phyloP scores from a whole-genome alignment of 2,113 vertebrate genomes.

The Prolemur simus region DNA sequence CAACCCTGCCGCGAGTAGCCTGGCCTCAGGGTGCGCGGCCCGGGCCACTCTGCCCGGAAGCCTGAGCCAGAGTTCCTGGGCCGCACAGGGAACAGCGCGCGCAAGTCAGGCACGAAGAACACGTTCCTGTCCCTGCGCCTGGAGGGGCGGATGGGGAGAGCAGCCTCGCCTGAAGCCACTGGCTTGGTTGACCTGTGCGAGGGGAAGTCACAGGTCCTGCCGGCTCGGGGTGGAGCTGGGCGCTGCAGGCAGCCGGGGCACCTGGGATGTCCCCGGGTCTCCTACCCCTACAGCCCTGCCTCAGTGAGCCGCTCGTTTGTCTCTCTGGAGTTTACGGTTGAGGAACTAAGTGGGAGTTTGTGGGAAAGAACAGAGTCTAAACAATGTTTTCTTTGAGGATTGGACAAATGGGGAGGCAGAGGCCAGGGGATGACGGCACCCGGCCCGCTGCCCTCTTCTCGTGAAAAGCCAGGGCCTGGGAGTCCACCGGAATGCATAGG shows the following conservation, averaged over 20 bases:
- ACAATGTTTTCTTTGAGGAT: neutral
- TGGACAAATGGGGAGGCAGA: neutral
- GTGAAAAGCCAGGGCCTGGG: neutral
- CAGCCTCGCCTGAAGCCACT: neutral
- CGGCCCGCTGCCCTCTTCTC: neutral
- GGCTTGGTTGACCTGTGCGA: neutral
- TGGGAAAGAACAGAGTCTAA: neutral
- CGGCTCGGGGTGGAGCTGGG: neutral
- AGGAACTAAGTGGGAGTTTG: neutral
- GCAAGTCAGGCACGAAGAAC: neutral
- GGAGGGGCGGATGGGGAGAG: neutral
- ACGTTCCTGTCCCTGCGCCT: neutral
- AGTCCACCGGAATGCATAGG: neutral
- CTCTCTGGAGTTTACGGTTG: neutral
- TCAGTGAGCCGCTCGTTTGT: neutral
- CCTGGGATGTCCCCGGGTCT: neutral
- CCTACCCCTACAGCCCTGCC: neutral
- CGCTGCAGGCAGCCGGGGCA: too few species aligned
- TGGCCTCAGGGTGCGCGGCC: neutral
- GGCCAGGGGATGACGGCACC: neutral
- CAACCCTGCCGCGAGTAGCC: fast-evolving
- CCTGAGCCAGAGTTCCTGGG: neutral
- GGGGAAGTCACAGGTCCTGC: neutral
- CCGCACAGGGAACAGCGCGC: neutral
- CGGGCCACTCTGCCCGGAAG: neutral